Base-by-base conservation (phyloP, 2,113 vertebrate genomes). In the Gasterosteus nipponicus region DNA sequence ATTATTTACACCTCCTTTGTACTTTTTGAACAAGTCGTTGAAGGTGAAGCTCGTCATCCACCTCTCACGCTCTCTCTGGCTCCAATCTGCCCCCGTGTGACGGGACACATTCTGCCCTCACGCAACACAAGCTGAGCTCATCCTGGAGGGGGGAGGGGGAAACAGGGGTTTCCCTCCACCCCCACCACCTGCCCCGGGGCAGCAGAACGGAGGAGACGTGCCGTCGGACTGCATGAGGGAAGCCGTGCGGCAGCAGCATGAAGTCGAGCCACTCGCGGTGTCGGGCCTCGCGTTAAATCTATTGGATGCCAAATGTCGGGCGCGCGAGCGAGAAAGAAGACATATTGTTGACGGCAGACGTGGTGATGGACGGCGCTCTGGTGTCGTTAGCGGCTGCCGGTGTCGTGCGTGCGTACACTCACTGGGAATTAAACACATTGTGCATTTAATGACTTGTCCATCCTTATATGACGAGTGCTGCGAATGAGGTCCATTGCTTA, bases 111-210 rank as follows among this genome's bases (percentile, higher is more conserved):
- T n/a, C n/a, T n/a, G n/a, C n/a, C n/a, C n/a, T 82, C 78, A 92
- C 77, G 18, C 73, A 78, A 91, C 59, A 81, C 84, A 76, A 78
- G 73, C 80, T 82, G 84, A 90, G 77, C 69, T 85, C 79, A 90
- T 67, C 47, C 41, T 19, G 3, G 68, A 66, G 66, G 61, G 68
- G 33, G 33, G 33, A 1, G 33, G 66, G 61, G 6, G 85, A 54
- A 33, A 71, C 68, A 59, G 68, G 68, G 63, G 9, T 46, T 16
- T 62, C 51, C 79, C 47, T 9, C 19, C 47, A 5, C 18, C 47
- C 9, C 47, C 47, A 2, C 19, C 6, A 6, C 6, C 18, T 16
- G 1, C 73, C 74, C 19, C 1, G 61, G 71, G 86, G 77, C 68
- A 31, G 67, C 29, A 44, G 67, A 68, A 68, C 54, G 65, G 49